Percentiles rank a stretch among this genome's conserved stretches.
phyloP scores from a whole-genome alignment of 2,797 vertebrate species.

The Oreortyx pictus region DNA sequence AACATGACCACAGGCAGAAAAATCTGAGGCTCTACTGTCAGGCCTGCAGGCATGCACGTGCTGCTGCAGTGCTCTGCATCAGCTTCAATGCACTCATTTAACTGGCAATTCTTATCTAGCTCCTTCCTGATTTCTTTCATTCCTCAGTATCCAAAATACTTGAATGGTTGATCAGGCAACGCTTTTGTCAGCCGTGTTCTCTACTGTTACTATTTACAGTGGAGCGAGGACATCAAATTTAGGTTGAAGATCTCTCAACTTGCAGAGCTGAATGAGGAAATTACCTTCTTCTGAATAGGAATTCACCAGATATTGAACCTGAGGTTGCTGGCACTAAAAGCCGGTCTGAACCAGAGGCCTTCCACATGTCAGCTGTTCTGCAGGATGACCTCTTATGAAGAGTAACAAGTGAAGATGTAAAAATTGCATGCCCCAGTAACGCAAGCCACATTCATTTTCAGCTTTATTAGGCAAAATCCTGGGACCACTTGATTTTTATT shows the following conservation, averaged over 20 bases:
- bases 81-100: neutral
- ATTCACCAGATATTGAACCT: neutral
- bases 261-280: neutral
- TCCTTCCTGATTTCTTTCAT: neutral
- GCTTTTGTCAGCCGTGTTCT: neutral
- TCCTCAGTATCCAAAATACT: neutral
- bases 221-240: neutral
- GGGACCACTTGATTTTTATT: conserved; percentile 12
- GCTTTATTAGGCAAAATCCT: conserved; percentile 8
- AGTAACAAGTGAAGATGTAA: neutral
- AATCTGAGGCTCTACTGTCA: neutral
- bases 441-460: neutral
- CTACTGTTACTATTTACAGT: neutral
- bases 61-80: neutral
- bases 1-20: neutral
- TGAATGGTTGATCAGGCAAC: neutral
- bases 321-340: neutral
- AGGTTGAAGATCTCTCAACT: neutral
- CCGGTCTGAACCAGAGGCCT: neutral
- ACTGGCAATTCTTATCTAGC: neutral
- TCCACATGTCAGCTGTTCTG: neutral
- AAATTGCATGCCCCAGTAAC: neutral
- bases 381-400: neutral
- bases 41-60: neutral
- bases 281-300: neutral